phyloP scores from a whole-genome alignment of 2,797 vertebrate genomes.

The Chelmon rostratus region DNA sequence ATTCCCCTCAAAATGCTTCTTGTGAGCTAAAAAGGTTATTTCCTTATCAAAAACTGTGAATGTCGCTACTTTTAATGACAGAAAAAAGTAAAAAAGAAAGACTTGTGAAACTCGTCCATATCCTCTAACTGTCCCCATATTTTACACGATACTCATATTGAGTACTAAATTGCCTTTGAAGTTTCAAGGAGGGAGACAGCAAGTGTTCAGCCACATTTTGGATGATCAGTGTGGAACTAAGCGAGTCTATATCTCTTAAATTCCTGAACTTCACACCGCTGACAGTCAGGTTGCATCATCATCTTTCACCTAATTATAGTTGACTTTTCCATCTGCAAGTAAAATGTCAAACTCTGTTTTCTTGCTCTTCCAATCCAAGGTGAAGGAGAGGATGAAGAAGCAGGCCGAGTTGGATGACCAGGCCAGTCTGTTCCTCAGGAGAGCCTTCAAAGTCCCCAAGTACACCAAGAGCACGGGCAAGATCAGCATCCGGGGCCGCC shows the following conservation, averaged over 20 bases:
- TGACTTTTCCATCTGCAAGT: background rate
- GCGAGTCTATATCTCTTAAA: background rate
- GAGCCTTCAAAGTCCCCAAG: constrained; percentile 88
- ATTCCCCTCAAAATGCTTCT: background rate
- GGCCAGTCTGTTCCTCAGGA: constrained; percentile 81
- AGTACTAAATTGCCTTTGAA: too few species aligned
- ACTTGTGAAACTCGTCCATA: too few species aligned
- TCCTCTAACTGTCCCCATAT: too few species aligned
- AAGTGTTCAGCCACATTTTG: constrained; percentile 8
- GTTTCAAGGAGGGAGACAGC: background rate
- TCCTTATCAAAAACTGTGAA: background rate
- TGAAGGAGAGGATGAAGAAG: constrained; percentile 86
- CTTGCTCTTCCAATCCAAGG: constrained; percentile 53
- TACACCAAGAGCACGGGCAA: constrained; percentile 87
- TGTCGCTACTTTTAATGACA: background rate
- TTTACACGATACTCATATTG: too few species aligned
- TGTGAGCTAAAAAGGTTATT: background rate
- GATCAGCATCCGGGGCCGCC: constrained; percentile 89
- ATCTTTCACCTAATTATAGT: background rate
- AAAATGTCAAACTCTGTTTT: constrained; percentile 22
- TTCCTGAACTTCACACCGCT: background rate
- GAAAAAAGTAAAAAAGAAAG: too few species aligned
- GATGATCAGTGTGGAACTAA: background rate
- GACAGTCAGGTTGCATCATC: background rate
- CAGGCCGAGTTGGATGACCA: constrained; percentile 80